phyloP scores from a whole-genome alignment of 2,888 invertebrate genomes.

The Molorchus minor region DNA sequence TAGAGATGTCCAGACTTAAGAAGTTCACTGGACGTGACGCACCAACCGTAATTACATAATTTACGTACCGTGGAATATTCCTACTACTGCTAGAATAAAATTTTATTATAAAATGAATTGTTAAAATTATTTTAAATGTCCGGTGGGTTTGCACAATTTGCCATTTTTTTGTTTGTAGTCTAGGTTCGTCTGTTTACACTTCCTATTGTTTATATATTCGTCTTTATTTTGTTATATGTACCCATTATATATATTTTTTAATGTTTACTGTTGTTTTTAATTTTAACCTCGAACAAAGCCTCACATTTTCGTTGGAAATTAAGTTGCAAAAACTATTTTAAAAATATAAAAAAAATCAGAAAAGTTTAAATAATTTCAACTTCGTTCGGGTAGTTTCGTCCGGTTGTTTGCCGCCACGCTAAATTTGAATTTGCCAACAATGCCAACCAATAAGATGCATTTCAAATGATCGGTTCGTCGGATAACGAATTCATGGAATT shows the following conservation, averaged over 20 bases:
- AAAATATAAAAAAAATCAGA: too few relatives aligned
- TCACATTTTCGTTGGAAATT: too few relatives aligned
- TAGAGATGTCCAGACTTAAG: constrained; percentile 82
- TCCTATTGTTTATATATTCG: constrained; percentile 24
- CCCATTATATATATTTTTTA: constrained; percentile 30
- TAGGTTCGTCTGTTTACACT: constrained; percentile 17
- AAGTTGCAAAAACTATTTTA: too few relatives aligned
- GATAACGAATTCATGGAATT: too few relatives aligned
- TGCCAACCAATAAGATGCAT: too few relatives aligned
- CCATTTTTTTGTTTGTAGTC: constrained; percentile 22
- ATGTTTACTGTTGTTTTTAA: constrained; percentile 14
- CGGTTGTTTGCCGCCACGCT: too few relatives aligned
- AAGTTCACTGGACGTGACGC: constrained; percentile 87
- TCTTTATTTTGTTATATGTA: constrained; percentile 27
- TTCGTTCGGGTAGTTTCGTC: too few relatives aligned
- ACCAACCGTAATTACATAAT: constrained; percentile 96
- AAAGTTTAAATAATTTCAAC: too few relatives aligned
- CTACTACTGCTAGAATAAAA: constrained; percentile 18
- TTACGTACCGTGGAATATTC: neutral
- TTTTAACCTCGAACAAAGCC: neutral
- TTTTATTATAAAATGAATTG: constrained; percentile 5
- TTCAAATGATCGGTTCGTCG: too few relatives aligned
- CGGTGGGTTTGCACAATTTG: constrained; percentile 21
- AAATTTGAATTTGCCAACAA: too few relatives aligned
- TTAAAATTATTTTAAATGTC: constrained; percentile 10